phyloP scores from a whole-genome alignment of 92 coral and sea anemone species.

The Plumapathes pennacea region DNA sequence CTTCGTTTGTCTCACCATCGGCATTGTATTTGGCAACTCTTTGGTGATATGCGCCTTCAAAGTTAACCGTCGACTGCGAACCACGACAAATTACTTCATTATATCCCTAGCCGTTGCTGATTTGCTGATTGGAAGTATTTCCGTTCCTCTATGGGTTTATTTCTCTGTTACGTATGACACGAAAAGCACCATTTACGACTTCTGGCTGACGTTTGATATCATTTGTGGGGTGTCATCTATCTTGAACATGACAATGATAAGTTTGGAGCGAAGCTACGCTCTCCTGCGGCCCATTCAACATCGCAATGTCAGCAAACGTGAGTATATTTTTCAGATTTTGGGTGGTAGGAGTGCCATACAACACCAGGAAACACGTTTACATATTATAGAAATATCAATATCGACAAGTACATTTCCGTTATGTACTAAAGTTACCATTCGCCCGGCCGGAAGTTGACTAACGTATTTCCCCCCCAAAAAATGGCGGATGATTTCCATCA shows the following conservation, averaged over 20 bases:
- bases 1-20: constrained; percentile 30
- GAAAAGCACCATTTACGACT: neutral
- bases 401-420: too few relatives aligned
- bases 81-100: constrained; percentile 72
- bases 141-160: constrained; percentile 60
- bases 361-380: too few relatives aligned
- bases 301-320: constrained; percentile 68
- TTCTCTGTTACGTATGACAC: neutral
- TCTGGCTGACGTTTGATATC: constrained; percentile 57
- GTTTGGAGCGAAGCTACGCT: constrained; percentile 79
- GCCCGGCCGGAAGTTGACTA: too few relatives aligned
- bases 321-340: neutral
- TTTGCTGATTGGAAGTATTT: constrained; percentile 55
- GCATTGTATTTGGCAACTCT: constrained; percentile 71
- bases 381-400: too few relatives aligned
- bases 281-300: constrained; percentile 70
- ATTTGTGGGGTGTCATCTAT: constrained; percentile 78
- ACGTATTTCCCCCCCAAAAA: too few relatives aligned
- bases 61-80: constrained; percentile 72
- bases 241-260: constrained; percentile 73
- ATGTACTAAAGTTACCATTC: too few relatives aligned
- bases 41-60: constrained; percentile 74
- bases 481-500: too few relatives aligned
- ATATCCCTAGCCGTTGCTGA: constrained; percentile 79
- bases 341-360: too few relatives aligned